A percentile compares a stretch with the other conserved stretches of the same genome.
phyloP scores from a whole-genome alignment of 1,140 invertebrate genomes.

The Anadara kagoshimensis region DNA sequence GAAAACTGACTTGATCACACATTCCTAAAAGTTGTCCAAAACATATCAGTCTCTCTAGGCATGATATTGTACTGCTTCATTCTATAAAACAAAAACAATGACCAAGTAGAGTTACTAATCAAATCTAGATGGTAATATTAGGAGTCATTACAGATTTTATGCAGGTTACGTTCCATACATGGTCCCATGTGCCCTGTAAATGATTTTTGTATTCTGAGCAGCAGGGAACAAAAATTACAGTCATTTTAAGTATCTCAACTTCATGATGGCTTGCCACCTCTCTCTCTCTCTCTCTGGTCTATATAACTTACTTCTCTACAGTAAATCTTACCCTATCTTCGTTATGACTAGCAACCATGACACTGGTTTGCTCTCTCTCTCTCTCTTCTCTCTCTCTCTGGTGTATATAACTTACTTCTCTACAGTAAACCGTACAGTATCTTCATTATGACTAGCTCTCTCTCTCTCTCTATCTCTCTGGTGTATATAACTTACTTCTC shows the following conservation, averaged over 20 bases:
- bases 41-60: slow-evolving; percentile 95
- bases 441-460: slow-evolving; percentile 98
- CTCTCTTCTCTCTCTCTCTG: too few relatives aligned
- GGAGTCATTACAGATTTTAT: too few relatives aligned
- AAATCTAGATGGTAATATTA: too few relatives aligned
- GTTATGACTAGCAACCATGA: slow-evolving; percentile 99
- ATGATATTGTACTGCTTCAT: slow-evolving; percentile 94
- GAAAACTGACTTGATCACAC: slow-evolving; percentile 98
- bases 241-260: too few relatives aligned
- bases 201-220: too few relatives aligned
- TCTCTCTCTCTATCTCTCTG: too few relatives aligned
- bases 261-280: too few relatives aligned
- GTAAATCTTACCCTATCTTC: slow-evolving; percentile 97
- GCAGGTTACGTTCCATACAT: too few relatives aligned
- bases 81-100: slow-evolving; percentile 72
- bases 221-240: too few relatives aligned
- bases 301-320: slow-evolving; percentile 84
- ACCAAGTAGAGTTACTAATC: too few relatives aligned
- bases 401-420: slow-evolving; percentile 84
- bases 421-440: slow-evolving; percentile 95
- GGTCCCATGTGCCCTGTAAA: too few relatives aligned
- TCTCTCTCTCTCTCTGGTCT: too few relatives aligned
- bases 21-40: slow-evolving; percentile 98
- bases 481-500: slow-evolving; percentile 83
- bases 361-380: slow-evolving; percentile 84